Evolutionary conservation across 2,113 vertebrate genomes (phyloP).

Genomic region (Cyanistes caeruleus): DNA sequence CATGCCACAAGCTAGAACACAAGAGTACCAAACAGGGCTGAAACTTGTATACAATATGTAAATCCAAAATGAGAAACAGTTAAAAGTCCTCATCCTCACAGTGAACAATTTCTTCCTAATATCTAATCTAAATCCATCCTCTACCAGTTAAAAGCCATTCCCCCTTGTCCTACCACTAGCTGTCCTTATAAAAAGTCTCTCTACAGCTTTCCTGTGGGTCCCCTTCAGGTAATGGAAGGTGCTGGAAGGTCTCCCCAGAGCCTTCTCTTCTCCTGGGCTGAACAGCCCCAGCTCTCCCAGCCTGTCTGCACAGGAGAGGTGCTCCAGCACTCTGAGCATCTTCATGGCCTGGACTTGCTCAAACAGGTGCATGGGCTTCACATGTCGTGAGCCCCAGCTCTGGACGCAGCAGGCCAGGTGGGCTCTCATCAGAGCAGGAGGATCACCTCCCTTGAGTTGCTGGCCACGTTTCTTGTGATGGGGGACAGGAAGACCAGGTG

Average conservation of each 20-base stretch:
- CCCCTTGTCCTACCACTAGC: neutral
- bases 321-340: neutral
- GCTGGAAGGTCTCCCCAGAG: neutral
- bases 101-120: neutral
- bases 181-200: neutral
- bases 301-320: neutral
- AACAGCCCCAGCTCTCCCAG: neutral
- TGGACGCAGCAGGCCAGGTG: neutral
- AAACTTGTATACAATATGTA: neutral
- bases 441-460: neutral
- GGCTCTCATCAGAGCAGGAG: neutral
- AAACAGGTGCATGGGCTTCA: neutral
- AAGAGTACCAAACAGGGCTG: neutral
- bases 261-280: neutral
- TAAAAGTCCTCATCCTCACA: neutral
- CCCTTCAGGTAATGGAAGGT: neutral
- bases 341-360: neutral
- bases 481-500: neutral
- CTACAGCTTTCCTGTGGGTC: neutral
- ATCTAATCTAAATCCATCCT: neutral
- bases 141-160: neutral
- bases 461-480: neutral
- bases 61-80: neutral
- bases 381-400: accelerated
- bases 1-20: neutral